phyloP scores from a whole-genome alignment of 2,113 vertebrate species.

The Petromus typicus region DNA sequence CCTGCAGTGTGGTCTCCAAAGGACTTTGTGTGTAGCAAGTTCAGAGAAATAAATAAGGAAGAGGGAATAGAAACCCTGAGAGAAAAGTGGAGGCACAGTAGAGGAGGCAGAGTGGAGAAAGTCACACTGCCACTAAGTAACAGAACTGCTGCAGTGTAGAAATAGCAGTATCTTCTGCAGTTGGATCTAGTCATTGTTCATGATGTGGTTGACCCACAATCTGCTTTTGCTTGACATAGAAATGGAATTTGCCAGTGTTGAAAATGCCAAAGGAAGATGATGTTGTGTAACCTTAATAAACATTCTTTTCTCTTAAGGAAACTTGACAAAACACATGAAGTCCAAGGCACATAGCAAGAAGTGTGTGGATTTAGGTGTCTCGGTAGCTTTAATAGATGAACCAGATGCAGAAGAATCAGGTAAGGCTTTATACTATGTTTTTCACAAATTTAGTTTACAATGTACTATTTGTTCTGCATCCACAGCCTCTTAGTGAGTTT shows the following conservation, averaged over 20 bases:
- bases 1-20: not conserved
- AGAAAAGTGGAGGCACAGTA: not conserved
- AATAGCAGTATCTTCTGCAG: not conserved
- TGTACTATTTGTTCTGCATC: not conserved
- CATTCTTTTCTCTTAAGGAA: conserved; percentile 89
- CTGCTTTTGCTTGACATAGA: conserved; percentile 55
- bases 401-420: conserved; percentile 97
- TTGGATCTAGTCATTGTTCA: not conserved
- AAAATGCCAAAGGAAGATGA: conserved; percentile 55
- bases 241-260: conserved; percentile 63
- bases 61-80: not conserved
- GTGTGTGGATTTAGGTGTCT: conserved; percentile 97
- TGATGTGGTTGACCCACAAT: not conserved
- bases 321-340: conserved; percentile 99
- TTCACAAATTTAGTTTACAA: not conserved
- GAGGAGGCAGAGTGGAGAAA: not conserved
- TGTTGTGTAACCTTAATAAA: conserved; percentile 71
- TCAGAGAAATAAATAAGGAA: not conserved
- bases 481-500: not conserved
- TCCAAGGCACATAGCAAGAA: conserved; percentile 99
- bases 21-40: not conserved
- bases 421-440: conserved; percentile 85
- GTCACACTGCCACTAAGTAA: not conserved
- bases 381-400: conserved; percentile 93
- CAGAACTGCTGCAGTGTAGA: not conserved